phyloP scores from a whole-genome alignment of 1,140 invertebrate species.

The Rhagoletis pomonella region DNA sequence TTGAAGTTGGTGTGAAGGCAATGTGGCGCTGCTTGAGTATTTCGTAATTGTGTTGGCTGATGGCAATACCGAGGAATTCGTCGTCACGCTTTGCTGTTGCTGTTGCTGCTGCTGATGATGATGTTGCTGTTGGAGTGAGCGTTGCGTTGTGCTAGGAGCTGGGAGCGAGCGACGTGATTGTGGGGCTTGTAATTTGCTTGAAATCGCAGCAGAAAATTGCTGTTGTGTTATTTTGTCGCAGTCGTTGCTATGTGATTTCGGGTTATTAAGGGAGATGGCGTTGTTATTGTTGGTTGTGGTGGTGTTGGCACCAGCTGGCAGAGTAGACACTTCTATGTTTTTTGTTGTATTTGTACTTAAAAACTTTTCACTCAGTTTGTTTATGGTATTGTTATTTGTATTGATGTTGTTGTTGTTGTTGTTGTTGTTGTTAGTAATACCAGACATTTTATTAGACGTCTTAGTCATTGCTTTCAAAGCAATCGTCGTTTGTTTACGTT shows the following conservation, averaged over 20 bases:
- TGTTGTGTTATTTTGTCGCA: slow-evolving; percentile 54
- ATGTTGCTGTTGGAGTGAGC: slow-evolving; percentile 61
- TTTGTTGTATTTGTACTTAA: slow-evolving; percentile 45
- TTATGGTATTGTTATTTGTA: slow-evolving; percentile 40
- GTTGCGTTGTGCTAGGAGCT: slow-evolving; percentile 57
- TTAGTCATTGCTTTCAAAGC: slow-evolving; percentile 42
- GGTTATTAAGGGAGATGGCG: slow-evolving; percentile 52
- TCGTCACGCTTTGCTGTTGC: slow-evolving; percentile 58
- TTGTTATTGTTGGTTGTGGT: slow-evolving; percentile 51
- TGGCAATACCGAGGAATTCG: slow-evolving; percentile 56
- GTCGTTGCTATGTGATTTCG: slow-evolving; percentile 48
- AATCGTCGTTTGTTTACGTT: slow-evolving; percentile 4
- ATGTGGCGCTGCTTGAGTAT: slow-evolving; percentile 54
- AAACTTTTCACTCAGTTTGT: slow-evolving; percentile 54
- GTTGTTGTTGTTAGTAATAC: slow-evolving; percentile 55
- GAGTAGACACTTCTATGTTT: neutral
- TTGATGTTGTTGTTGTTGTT: slow-evolving; percentile 38
- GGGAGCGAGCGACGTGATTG: slow-evolving; percentile 60
- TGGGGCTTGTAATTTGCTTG: slow-evolving; percentile 61
- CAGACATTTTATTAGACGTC: slow-evolving; percentile 57
- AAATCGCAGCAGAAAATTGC: slow-evolving; percentile 48
- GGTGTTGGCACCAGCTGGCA: slow-evolving; percentile 2
- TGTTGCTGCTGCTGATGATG: slow-evolving; percentile 61
- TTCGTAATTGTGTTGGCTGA: slow-evolving; percentile 61
- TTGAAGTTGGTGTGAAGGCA: slow-evolving; percentile 70